Percentiles rank a stretch among this genome's conserved stretches.
Conservation (phyloP, 2,113 vertebrate genomes). For the Morone saxatilis region DNA sequence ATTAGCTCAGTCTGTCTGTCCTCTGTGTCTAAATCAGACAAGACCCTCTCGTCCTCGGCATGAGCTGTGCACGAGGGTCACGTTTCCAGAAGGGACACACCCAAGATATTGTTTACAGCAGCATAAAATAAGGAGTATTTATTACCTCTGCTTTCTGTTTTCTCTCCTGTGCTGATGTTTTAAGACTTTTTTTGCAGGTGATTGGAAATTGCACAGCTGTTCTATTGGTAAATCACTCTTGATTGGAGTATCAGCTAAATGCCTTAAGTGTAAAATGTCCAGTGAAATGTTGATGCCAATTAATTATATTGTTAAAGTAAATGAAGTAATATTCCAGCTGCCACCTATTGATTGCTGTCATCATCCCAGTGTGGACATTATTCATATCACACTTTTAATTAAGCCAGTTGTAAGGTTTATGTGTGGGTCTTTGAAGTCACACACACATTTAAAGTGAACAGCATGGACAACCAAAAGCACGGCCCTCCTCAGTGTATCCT, state of each 20-base stretch:
- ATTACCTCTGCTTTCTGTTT: not conserved
- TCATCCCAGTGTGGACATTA: slow-evolving; percentile 24
- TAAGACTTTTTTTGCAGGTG: not conserved
- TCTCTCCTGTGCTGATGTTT: not conserved
- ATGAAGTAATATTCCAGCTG: slow-evolving; percentile 40
- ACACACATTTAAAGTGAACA: not conserved
- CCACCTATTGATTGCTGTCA: slow-evolving; percentile 34
- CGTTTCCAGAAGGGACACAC: not conserved
- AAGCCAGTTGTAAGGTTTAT: slow-evolving; percentile 38
- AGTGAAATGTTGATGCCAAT: slow-evolving; percentile 25
- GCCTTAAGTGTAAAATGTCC: not conserved
- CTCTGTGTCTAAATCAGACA: slow-evolving; percentile 54
- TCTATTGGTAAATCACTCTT: not conserved
- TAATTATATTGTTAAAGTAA: slow-evolving; percentile 31
- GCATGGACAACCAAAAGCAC: slow-evolving; percentile 6
- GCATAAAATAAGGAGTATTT: not conserved
- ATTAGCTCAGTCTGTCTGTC: slow-evolving; percentile 69
- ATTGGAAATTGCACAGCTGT: not conserved
- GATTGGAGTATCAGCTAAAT: not conserved
- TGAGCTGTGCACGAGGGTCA: slow-evolving; percentile 28
- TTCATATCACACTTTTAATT: slow-evolving; percentile 51
- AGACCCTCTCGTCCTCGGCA: slow-evolving; percentile 34
- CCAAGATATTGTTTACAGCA: not conserved
- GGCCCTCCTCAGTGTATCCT: not conserved
- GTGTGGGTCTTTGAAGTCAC: slow-evolving; percentile 2